Evolutionary conservation across 2,888 invertebrate species (phyloP).

Genomic region (Penaeus monodon): DNA sequence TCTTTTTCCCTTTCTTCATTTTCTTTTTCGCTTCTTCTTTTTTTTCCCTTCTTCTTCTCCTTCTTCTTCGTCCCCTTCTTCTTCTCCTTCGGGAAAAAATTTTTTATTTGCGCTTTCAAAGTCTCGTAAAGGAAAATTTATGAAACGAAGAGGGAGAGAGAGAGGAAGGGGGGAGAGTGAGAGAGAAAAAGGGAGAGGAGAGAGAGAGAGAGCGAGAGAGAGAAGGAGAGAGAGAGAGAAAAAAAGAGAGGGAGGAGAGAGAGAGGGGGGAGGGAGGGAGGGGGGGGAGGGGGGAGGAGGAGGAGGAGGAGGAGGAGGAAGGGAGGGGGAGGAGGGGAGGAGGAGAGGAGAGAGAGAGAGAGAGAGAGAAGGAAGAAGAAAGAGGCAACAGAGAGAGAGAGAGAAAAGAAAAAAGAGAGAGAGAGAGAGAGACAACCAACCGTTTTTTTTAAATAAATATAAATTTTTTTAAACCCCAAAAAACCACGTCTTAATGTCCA

Average conservation of each 20-base stretch:
- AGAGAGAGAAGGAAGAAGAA: background rate
- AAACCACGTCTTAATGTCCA: no score
- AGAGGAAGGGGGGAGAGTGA: background rate
- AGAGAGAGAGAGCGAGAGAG: background rate
- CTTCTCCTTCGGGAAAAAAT: background rate
- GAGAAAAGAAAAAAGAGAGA: background rate
- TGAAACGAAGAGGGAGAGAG: slow-evolving; percentile 20
- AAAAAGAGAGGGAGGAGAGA: background rate
- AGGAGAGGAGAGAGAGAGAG: no score
- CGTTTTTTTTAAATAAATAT: background rate
- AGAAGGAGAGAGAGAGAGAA: background rate
- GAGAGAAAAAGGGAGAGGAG: background rate
- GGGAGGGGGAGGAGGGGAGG: no score
- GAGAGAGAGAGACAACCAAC: slow-evolving; percentile 1
- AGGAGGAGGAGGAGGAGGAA: no score
- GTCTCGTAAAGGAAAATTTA: background rate
- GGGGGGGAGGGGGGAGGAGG: no score
- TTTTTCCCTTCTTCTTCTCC: slow-evolving; percentile 22
- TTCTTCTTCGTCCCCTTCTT: background rate
- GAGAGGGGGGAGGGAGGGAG: background rate
- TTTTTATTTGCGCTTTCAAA: background rate
- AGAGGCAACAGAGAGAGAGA: background rate
- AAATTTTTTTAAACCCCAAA: no score
- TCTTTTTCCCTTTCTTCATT: no score
- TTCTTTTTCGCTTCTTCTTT: no score